A percentile compares a stretch with the other conserved stretches of the same genome.
These are phyloP conservation scores for Synanthedon vespiformis DNA, from an alignment of 2,888 invertebrate genomes.

Conservation along the genomic window DNA sequence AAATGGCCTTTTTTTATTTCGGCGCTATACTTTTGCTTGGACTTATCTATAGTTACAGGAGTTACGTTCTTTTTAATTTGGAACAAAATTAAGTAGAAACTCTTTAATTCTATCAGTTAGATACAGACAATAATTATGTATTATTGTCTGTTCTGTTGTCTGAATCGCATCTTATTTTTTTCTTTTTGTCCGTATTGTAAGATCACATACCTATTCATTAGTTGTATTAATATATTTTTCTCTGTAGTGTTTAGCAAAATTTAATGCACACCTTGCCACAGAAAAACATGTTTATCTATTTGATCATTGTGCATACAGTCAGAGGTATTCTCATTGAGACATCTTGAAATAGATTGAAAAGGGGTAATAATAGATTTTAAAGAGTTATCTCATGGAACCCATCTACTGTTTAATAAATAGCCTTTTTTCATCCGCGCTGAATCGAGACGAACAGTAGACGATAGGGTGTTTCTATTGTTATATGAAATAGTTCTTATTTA, in stretches of 20 bases:
- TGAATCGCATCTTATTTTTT: too few relatives aligned
- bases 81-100: too few relatives aligned
- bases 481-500: constrained; percentile 60
- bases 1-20: too few relatives aligned
- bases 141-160: too few relatives aligned
- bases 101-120: too few relatives aligned
- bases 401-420: constrained; percentile 61
- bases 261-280: neutral
- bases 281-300: neutral
- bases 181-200: too few relatives aligned
- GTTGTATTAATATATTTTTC: too few relatives aligned
- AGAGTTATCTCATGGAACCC: constrained; percentile 51
- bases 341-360: constrained; percentile 19
- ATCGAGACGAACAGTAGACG: constrained; percentile 38
- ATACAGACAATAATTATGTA: too few relatives aligned
- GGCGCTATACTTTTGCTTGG: too few relatives aligned
- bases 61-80: too few relatives aligned
- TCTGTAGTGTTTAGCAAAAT: neutral
- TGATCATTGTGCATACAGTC: neutral
- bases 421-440: constrained; percentile 49
- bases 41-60: too few relatives aligned
- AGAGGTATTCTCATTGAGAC: neutral
- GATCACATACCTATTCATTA: too few relatives aligned
- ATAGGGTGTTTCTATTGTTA: constrained; percentile 44
- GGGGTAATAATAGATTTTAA: constrained; percentile 55